A percentile compares a stretch with the other conserved stretches of the same genome.
These are phyloP conservation scores for Gymnocephalus cernua DNA, from an alignment of 2,113 vertebrate genomes.

Conservation along the genomic window DNA sequence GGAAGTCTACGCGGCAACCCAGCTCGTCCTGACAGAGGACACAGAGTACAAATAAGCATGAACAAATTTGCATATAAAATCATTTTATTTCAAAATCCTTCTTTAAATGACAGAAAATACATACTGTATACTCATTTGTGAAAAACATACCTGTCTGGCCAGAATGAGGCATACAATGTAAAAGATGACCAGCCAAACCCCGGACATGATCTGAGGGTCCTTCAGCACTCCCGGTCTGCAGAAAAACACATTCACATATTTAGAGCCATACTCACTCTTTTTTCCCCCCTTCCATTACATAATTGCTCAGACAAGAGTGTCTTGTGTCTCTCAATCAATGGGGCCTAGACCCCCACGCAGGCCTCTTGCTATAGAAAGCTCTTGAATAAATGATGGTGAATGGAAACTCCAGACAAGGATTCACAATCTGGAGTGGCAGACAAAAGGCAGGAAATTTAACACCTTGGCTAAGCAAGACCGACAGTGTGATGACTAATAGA, in stretches of 20 bases:
- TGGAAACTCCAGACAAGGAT: constrained; percentile 53
- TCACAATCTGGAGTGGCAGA: constrained; percentile 50
- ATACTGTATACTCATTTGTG: neutral
- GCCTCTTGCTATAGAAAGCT: constrained; percentile 19
- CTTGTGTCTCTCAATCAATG: constrained; percentile 16
- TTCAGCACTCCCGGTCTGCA: constrained; percentile 89
- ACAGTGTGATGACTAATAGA: neutral
- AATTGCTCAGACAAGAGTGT: constrained; percentile 23
- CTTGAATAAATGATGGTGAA: constrained; percentile 65
- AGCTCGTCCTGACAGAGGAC: constrained; percentile 86
- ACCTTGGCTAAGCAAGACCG: constrained; percentile 17
- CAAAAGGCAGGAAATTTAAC: constrained; percentile 45
- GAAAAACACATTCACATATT: constrained; percentile 35
- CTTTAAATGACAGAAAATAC: neutral
- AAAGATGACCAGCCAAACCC: constrained; percentile 90
- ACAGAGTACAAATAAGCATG: neutral
- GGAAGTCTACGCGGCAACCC: constrained; percentile 90
- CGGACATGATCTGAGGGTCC: constrained; percentile 90
- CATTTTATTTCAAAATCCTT: neutral
- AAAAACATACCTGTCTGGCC: constrained; percentile 86
- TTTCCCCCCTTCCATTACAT: neutral
- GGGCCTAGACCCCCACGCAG: fast-evolving
- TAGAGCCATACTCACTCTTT: neutral
- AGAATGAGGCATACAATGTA: constrained; percentile 88
- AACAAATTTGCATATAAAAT: neutral